These are phyloP conservation scores for Epinephelus malabaricus DNA, from an alignment of 2,797 vertebrate genomes.

Conservation along the genomic window DNA sequence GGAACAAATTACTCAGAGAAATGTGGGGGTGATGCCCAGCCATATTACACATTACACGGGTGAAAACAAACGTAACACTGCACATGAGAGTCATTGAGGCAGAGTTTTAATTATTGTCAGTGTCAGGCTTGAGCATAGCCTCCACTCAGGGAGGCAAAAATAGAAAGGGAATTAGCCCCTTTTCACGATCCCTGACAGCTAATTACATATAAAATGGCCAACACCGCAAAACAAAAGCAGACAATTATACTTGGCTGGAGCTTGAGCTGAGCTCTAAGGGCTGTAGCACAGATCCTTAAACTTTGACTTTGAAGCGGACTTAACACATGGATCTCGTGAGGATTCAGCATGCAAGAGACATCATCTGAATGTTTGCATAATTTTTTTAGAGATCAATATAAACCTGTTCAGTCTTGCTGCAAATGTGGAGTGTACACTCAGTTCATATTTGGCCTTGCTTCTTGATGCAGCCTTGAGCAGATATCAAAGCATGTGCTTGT, in stretches of 20 bases:
- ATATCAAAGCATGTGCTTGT: slow-evolving; percentile 42
- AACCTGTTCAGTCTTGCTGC: slow-evolving; percentile 54
- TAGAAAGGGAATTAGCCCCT: slow-evolving; percentile 79
- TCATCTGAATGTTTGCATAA: slow-evolving; percentile 53
- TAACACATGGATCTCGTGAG: slow-evolving; percentile 23
- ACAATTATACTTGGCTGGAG: slow-evolving; percentile 71
- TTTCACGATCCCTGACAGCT: slow-evolving; percentile 82
- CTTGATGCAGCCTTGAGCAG: slow-evolving; percentile 61
- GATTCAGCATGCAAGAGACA: slow-evolving; percentile 45
- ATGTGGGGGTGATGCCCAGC: slow-evolving; percentile 53
- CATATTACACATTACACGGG: slow-evolving; percentile 71
- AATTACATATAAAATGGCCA: slow-evolving; percentile 84
- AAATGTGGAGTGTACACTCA: slow-evolving; percentile 34
- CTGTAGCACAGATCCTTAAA: slow-evolving; percentile 52
- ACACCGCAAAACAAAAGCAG: slow-evolving; percentile 79
- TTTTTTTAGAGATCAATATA: slow-evolving; percentile 50
- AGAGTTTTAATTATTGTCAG: slow-evolving; percentile 84
- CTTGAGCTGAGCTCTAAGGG: slow-evolving; percentile 51
- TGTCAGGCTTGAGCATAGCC: slow-evolving; percentile 77
- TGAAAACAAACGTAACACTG: slow-evolving; percentile 76
- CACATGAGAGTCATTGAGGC: slow-evolving; percentile 73
- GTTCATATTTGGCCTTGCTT: slow-evolving; percentile 54
- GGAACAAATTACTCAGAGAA: slow-evolving; percentile 78
- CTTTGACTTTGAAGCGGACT: slow-evolving; percentile 56
- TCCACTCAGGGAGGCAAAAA: slow-evolving; percentile 74